Evolutionary conservation across 2,888 invertebrate genomes (phyloP), one percentile per base, ranked within the genome.

Genomic region (Epinotia bilunana): DNA sequence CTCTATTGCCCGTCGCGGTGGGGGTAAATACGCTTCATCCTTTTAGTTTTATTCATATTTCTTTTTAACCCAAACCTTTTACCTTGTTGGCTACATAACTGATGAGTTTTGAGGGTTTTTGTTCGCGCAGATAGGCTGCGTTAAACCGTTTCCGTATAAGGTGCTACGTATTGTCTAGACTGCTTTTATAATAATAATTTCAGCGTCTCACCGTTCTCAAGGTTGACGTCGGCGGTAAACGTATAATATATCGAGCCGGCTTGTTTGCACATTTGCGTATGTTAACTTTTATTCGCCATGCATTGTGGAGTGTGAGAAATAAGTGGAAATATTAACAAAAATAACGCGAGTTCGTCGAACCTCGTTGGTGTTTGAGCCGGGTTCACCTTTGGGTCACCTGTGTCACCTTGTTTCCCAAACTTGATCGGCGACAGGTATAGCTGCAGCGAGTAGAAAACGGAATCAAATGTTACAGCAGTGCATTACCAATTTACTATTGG

Each of bases 371-470:
- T 82, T 81, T 84, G 79, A 86, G 82, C 83, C 78, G 82, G 83
- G 89, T 91, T 92, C 92, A 92, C 92, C 92, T 92, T 91, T 83
- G 83, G 91, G 91, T 90, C 91, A 86, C 84, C 80, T 82, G 87
- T 89, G 92, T 93, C 92, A 93, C 93, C 91, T 93, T 93, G 90
- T 84, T 91, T 87, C 90, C 87, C 86, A 90, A 91, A 91, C 89
- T 90, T 87, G 90, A 91, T 90, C 88, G 87, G 87, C 89, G 86
- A 88, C 88, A 87, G 84, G 89, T 83, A 90, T 89, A 88, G 86
- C 85, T 81, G 85, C 82, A 82, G 82, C 83, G 82, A 85, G 84
- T 84, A 85, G 23, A 49, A 64, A 79, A 74, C 57, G 58, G 63
- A 70, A 53, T 61, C 58, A 64, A 49, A 74, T 69, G 3, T 33